phyloP scores from a whole-genome alignment of 2,113 vertebrate species.

The Tinamus guttatus region DNA sequence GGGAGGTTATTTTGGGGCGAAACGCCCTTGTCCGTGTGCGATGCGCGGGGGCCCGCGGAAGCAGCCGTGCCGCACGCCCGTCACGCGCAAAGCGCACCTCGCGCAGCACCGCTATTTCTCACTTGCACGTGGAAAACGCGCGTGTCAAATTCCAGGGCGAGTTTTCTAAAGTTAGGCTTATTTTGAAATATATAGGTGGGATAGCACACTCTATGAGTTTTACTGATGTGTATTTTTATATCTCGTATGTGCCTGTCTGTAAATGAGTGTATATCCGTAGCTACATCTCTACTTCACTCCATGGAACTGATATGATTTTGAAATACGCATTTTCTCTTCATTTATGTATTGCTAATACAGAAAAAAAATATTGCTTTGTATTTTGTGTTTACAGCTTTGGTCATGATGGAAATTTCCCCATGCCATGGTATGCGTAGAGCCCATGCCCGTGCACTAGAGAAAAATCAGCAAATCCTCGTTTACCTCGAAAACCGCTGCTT shows the following conservation, averaged over 20 bases:
- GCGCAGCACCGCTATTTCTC: too few species aligned
- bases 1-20: too few species aligned
- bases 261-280: too few species aligned
- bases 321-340: background rate
- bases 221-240: too few species aligned
- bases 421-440: background rate
- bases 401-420: background rate
- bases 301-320: background rate
- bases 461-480: background rate
- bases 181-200: background rate
- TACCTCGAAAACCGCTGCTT: background rate
- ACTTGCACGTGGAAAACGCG: background rate
- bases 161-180: background rate
- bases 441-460: background rate
- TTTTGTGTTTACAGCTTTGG: background rate
- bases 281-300: background rate
- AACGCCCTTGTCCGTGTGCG: too few species aligned
- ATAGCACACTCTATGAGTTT: rapidly evolving
- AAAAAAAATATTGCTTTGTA: background rate
- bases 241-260: background rate
- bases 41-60: too few species aligned
- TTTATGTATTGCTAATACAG: background rate
- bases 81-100: too few species aligned
- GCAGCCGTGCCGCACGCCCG: too few species aligned
- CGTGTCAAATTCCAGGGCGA: background rate